Evolutionary conservation across 2,113 vertebrate genomes (phyloP).

Genomic region (Pelecanoides urinatrix): DNA sequence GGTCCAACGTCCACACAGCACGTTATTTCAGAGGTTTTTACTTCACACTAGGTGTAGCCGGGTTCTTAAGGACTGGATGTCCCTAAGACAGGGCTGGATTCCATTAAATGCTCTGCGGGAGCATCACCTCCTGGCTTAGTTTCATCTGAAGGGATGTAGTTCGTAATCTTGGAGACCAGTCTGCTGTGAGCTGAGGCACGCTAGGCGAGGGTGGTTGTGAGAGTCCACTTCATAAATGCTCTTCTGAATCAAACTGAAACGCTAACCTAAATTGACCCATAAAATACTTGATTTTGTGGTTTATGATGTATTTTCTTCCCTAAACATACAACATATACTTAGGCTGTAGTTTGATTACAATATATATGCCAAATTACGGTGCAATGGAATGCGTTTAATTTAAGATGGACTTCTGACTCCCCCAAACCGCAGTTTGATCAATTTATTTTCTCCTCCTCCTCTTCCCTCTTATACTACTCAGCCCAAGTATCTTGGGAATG

Average conservation of each 20-base stretch:
- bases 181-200: not conserved
- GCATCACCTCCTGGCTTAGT: not conserved
- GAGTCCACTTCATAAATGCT: not conserved
- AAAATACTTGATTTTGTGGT: not conserved
- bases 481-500: not conserved
- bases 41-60: not conserved
- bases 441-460: not conserved
- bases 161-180: accelerated
- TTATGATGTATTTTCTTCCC: accelerated
- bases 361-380: accelerated
- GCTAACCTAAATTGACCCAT: not conserved
- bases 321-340: not conserved
- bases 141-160: not conserved
- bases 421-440: not conserved
- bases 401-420: not conserved
- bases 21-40: not conserved
- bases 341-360: not conserved
- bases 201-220: not conserved
- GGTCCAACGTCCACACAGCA: accelerated
- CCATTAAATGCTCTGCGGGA: not conserved
- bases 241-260: not conserved
- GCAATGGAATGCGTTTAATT: not conserved
- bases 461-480: not conserved
- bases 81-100: accelerated
- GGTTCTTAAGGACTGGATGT: not conserved